Evolutionary conservation across 2,888 invertebrate genomes (phyloP), one percentile per base, ranked within the genome.

Genomic region (Caradrina clavipalpis): DNA sequence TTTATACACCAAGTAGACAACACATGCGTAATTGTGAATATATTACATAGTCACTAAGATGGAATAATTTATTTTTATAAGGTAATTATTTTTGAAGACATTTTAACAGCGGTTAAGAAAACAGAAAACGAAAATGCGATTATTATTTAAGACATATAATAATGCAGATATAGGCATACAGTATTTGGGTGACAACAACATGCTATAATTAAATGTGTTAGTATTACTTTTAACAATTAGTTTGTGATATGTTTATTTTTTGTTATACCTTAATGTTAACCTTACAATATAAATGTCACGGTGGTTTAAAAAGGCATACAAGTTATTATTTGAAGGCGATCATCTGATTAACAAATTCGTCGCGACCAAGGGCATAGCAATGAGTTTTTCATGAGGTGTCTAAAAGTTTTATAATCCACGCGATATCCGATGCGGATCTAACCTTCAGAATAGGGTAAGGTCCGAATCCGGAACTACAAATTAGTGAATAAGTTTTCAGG

Each of bases 171-270:
- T 39, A 45, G 69, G 68, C 76, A 76, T 81, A 81, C 57, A 76
- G 68, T 81, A 76, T 80, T 76, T 73, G 76, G 64, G 64, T 77
- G 80, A 84, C 75, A 45, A 17, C 17, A 45, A 45, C 17, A 82
- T 61, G 67, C 70, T 78, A 78, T 69, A 73, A 69, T 73, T 76
- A 74, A 65, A 79, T 65, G 63, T 71, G 69, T 73, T 75, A 74
- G 71, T 74, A 80, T 75, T 81, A 82, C 68, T 76, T 84, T 80
- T 82, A 77, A 78, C 71, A 84, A 80, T 84, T 75, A 78, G 62
- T 78, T 82, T 84, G 82, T 86, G 88, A 88, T 88, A 88, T 88
- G 88, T 87, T 84, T 84, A 72, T 76, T 81, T 86, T 87, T 85
- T 82, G 77, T 83, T 67, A 75, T 73, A 85, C 62, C 81, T 82